Conservation (phyloP, 2,888 invertebrate species). For the Hipparchia semele region DNA sequence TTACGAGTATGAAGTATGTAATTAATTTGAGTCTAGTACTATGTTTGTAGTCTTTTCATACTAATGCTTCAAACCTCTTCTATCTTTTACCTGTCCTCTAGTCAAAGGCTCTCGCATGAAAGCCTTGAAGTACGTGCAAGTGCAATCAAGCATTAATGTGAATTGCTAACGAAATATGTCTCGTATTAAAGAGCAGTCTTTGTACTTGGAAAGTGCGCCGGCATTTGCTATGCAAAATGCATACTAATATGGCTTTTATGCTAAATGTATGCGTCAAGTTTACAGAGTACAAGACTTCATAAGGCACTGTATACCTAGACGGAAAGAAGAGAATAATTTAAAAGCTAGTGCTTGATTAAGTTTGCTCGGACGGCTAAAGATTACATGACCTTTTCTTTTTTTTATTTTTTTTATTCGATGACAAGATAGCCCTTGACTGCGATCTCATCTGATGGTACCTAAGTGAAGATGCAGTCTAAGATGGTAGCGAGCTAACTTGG, state of each 20-base stretch:
- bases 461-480: no score
- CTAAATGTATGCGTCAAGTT: constrained; percentile 10
- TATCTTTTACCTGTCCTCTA: not conserved
- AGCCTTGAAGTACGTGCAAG: not conserved
- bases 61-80: not conserved
- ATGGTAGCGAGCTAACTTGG: no score
- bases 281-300: not conserved
- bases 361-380: not conserved
- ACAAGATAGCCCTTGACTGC: no score
- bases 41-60: constrained; percentile 3
- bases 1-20: constrained; percentile 2
- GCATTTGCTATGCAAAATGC: constrained; percentile 13
- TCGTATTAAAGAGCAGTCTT: not conserved
- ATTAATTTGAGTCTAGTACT: not conserved
- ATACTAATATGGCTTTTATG: constrained; percentile 9
- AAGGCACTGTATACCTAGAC: not conserved
- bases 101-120: constrained; percentile 15
- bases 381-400: no score
- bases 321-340: constrained; percentile 8
- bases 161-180: constrained; percentile 4
- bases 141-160: constrained; percentile 3
- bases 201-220: constrained; percentile 12
- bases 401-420: no score
- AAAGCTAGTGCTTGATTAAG: not conserved
- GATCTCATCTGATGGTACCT: no score